Evolutionary conservation across 1,140 invertebrate genomes (phyloP).

Genomic region (Steinernema khuongi): DNA sequence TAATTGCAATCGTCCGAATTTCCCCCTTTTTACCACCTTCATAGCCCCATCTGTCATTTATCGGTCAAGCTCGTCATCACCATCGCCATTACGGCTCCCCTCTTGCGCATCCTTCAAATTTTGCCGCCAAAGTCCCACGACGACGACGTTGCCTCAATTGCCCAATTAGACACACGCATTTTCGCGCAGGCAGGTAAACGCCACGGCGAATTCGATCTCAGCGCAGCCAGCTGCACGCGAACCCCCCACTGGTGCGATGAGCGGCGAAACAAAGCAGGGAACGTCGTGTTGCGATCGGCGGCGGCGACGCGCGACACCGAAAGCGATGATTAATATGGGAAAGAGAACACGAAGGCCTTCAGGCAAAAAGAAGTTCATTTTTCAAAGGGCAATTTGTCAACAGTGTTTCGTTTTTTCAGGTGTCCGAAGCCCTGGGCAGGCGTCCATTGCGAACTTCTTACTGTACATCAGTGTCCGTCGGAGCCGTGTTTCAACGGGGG

Average conservation of each 20-base stretch:
- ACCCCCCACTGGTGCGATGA: background rate
- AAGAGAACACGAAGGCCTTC: background rate
- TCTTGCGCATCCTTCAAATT: background rate
- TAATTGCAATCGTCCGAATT: too few relatives aligned
- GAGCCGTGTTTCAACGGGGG: slow-evolving; percentile 10
- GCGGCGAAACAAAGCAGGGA: background rate
- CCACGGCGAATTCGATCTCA: too few relatives aligned
- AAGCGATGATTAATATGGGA: slow-evolving; percentile 10
- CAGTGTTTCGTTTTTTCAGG: background rate
- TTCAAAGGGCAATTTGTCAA: slow-evolving; percentile 5
- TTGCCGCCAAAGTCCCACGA: background rate
- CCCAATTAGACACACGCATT: slow-evolving; percentile 16
- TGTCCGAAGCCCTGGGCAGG: slow-evolving; percentile 4
- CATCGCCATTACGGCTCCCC: background rate
- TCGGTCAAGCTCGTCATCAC: background rate
- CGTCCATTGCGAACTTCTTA: background rate
- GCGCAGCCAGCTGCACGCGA: background rate
- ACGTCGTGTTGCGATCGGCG: background rate
- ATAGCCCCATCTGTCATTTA: too few relatives aligned
- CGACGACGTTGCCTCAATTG: background rate
- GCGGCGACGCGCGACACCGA: background rate
- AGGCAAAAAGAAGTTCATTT: background rate
- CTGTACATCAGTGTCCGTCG: background rate
- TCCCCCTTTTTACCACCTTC: too few relatives aligned
- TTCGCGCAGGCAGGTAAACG: too few relatives aligned